Base-by-base conservation (phyloP, 2,888 invertebrate species). In the Mythimna albipuncta region DNA sequence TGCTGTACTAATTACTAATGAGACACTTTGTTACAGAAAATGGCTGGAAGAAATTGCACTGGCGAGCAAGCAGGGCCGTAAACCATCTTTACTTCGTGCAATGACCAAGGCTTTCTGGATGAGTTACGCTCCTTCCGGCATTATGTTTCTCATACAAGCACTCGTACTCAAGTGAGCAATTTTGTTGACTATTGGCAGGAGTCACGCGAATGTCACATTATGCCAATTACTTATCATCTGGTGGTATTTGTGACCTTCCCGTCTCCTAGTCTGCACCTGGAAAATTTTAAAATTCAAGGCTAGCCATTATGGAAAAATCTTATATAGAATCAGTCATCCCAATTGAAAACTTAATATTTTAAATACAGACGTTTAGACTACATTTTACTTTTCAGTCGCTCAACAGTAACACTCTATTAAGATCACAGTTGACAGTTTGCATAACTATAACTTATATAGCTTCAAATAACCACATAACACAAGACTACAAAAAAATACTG, bases 101-200 rank as follows among this genome's bases (percentile, higher is more conserved):
- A 96, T 98, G 89, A 95, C 97, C 75, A 96, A 97, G 79, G 97
- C 98, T 44, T 98, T 98, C 92, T 97, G 97, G 97, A 96, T 97
- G 86, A 97, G 97, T 86, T 97, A 97, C 86, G 94, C 97, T 69
- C 93, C 97, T 82, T 98, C 97, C 89, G 96, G 97, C 68, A 85
- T 97, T 77, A 96, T 97, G 91, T 96, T 97, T 78, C 89, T 97
- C n/a, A 95, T 97, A 89, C 97, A 97, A 89, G 93, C 97, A 55
- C 92, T 96, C 41, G 77, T 97, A 69, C 95, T 96, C 81, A 96
- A 95, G 96, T 95, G 88, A 95, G 94, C 86, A 89, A 87, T 88
- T 83, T 79, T 71, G 75, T 77, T 79, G 75, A 84, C 80, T 85
- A 65, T 77, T 58, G 55, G 81, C 70, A 77, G 57, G 72, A 71